Conservation (phyloP, 2,888 invertebrate genomes). For the Ichneumon xanthorius region DNA sequence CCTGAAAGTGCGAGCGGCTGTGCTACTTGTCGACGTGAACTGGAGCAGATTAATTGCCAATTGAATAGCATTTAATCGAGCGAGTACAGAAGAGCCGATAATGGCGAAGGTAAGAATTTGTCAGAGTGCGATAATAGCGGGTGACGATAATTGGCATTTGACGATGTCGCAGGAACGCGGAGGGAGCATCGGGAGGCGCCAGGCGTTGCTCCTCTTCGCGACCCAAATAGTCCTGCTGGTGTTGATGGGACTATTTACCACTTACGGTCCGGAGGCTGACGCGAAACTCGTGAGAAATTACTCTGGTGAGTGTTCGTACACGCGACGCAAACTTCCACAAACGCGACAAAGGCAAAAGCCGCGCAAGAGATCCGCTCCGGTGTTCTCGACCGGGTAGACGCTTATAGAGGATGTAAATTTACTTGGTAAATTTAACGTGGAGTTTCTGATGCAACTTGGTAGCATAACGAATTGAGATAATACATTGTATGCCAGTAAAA, state of each 20-base stretch:
- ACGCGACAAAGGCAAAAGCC: background rate
- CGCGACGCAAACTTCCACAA: background rate
- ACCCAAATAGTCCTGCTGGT: conserved; percentile 86
- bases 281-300: conserved; percentile 69
- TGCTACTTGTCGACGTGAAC: background rate
- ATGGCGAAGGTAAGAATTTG: conserved; percentile 51
- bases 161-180: conserved; percentile 40
- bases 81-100: background rate
- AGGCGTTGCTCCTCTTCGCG: conserved; percentile 84
- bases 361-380: background rate
- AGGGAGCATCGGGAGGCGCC: conserved; percentile 72
- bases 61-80: background rate
- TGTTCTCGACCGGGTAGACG: background rate
- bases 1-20: background rate
- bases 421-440: background rate
- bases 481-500: background rate
- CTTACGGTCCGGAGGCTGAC: conserved; percentile 83
- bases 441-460: background rate
- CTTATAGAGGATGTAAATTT: background rate
- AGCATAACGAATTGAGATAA: background rate
- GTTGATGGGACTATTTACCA: conserved; percentile 86
- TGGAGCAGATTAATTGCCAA: conserved; percentile 36
- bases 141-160: conserved; percentile 6
- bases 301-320: conserved; percentile 70
- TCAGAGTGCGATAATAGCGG: background rate